Base-by-base conservation (phyloP, 2,797 vertebrate genomes). In the Champsocephalus esox region DNA sequence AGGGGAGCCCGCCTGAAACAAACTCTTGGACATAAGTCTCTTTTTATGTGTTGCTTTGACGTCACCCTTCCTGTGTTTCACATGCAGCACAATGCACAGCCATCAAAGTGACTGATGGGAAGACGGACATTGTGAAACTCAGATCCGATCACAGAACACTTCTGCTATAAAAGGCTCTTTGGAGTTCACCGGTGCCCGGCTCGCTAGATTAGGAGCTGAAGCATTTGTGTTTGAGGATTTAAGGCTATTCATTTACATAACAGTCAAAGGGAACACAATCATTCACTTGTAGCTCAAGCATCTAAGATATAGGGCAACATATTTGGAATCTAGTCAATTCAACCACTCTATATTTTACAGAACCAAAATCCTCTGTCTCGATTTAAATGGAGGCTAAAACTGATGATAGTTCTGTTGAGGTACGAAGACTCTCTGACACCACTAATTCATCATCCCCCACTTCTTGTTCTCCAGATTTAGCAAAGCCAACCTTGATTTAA, bases 401-500 rank as follows among this genome's bases (percentile, higher is more conserved):
- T 12, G 19, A 75, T 12, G 19, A 75, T 66, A 48, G 41, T 41
- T 70, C n/a, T 44, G 77, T 71, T 73, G 21, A 54, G 21, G 34
- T 72, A 7, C 17, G 9, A 12, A 48, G 17, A 73, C 41, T 4
- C 55, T 51, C 41, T 58, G 58, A 72, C 59, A 50, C 16, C n/a
- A 13, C 55, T 68, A 63, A 86, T 79, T 59, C 62, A 24, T 32
- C 70, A 32, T 66, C 50, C 65, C 65, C 58, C n/a, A 28, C 52
- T 58, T 67, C 21, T 54, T 73, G 66, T 67, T 70, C 49, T 69
- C 11, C 46, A 34, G 59, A 70, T 78, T 80, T 70, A 70, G 12
- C 9, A 54, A 9, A 51, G 19, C 44, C n/a, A 62, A 60, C 57
- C 72, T 74, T 60, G 75, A 83, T 77, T 73, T 80, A 2, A 71